A percentile compares a stretch with the other conserved stretches of the same genome.
Conservation (phyloP, 2,888 invertebrate genomes). For the Punctoribates punctum region DNA sequence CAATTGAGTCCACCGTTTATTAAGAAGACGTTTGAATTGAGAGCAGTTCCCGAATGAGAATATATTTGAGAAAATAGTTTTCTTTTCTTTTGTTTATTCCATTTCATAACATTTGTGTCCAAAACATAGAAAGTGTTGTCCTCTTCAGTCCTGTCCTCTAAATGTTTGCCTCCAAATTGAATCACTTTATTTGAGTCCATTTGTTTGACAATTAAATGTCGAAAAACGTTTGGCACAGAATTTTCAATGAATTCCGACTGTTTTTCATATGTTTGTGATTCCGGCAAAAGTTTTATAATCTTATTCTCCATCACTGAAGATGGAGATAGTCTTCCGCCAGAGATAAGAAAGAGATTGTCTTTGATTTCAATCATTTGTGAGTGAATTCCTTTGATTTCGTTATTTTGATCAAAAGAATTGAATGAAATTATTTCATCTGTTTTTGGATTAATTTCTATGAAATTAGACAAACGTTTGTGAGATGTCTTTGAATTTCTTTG, state of each 20-base stretch:
- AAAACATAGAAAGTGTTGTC: constrained; percentile 34
- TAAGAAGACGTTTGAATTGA: constrained; percentile 16
- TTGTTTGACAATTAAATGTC: constrained; percentile 15
- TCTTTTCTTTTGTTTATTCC: background rate
- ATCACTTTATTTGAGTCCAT: constrained; percentile 8
- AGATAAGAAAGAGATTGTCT: constrained; percentile 6
- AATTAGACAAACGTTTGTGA: constrained; percentile 31
- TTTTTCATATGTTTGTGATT: background rate
- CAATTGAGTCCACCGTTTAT: constrained; percentile 39
- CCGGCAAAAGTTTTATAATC: background rate
- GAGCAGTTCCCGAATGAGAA: constrained; percentile 12
- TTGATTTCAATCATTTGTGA: constrained; percentile 32
- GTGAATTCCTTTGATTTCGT: constrained; percentile 13
- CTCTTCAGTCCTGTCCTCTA: background rate
- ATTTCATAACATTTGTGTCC: constrained; percentile 13
- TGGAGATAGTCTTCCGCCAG: constrained; percentile 39
- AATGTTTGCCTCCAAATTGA: constrained; percentile 33
- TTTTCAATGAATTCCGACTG: background rate
- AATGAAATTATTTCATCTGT: background rate
- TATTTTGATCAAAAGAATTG: background rate
- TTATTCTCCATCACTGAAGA: constrained; percentile 3
- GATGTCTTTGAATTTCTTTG: background rate
- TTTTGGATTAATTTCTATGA: constrained; percentile 1
- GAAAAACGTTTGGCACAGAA: background rate
- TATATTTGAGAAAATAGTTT: background rate